Conservation (phyloP, 2,113 vertebrate genomes). For the Perca flavescens region DNA sequence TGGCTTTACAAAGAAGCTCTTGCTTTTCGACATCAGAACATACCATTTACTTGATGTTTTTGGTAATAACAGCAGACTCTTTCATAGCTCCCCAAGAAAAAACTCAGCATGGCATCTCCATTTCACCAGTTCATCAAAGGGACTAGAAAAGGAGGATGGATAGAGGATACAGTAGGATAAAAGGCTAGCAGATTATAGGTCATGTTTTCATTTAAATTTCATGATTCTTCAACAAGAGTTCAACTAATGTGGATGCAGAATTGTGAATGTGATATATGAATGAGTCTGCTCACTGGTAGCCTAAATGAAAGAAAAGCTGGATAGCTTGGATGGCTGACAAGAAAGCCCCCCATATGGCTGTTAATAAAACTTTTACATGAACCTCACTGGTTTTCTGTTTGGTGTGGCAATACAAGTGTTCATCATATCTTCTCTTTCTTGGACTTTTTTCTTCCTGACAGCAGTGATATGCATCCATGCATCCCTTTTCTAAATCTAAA, state of each 20-base stretch:
- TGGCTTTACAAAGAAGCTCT: background rate
- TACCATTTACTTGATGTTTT: slow-evolving; percentile 16
- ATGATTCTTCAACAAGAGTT: background rate
- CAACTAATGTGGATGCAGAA: background rate
- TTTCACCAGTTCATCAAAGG: background rate
- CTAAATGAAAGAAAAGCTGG: background rate
- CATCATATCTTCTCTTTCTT: background rate
- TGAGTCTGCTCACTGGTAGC: background rate
- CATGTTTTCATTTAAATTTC: background rate
- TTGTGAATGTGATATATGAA: background rate
- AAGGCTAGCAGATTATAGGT: background rate
- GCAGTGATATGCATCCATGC: slow-evolving; percentile 6
- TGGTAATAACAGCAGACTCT: background rate
- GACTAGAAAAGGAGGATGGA: slow-evolving; percentile 3
- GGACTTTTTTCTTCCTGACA: background rate
- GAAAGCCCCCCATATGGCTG: background rate
- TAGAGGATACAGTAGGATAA: background rate
- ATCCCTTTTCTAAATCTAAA: slow-evolving; percentile 19
- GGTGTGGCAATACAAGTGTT: background rate
- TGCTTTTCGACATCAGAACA: slow-evolving; percentile 13
- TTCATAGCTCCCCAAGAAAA: slow-evolving; percentile 10
- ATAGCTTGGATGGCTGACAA: background rate
- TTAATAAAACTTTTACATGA: background rate
- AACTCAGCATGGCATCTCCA: slow-evolving; percentile 1
- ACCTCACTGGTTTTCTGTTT: background rate